Evolutionary conservation across 2,888 invertebrate species (phyloP).

Genomic region (Cephus spinipes): DNA sequence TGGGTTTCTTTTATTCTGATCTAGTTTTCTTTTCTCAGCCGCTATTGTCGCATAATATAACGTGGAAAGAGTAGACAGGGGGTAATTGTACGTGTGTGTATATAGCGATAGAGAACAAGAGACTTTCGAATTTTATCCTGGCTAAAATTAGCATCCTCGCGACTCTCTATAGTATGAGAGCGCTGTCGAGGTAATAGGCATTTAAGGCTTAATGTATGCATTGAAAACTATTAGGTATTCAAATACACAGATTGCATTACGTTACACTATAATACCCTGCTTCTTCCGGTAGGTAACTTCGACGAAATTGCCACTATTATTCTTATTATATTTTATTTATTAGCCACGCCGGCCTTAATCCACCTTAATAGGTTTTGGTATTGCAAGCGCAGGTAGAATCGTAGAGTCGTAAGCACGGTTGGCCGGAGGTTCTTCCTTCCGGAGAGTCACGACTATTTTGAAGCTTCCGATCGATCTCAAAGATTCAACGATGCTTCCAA

Average conservation of each 20-base stretch:
- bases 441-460: background rate
- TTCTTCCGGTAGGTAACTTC: constrained; percentile 29
- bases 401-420: background rate
- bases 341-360: constrained; percentile 39
- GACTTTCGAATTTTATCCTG: constrained; percentile 1
- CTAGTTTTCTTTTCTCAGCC: no score
- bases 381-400: background rate
- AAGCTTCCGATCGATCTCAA: background rate
- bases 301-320: constrained; percentile 51
- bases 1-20: no score
- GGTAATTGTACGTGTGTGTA: background rate
- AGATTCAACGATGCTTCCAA: background rate
- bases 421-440: background rate
- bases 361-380: background rate
- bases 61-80: background rate
- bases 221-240: constrained; percentile 63
- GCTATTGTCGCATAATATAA: background rate
- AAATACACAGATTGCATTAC: constrained; percentile 61
- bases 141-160: constrained; percentile 50
- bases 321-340: constrained; percentile 52
- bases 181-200: constrained; percentile 50
- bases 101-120: background rate
- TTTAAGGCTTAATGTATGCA: constrained; percentile 61
- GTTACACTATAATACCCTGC: constrained; percentile 44
- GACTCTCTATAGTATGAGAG: constrained; percentile 39